A percentile compares a stretch with the other conserved stretches of the same genome.
Evolutionary conservation across 2,888 invertebrate genomes (phyloP).

Genomic region (Athalia cordata): DNA sequence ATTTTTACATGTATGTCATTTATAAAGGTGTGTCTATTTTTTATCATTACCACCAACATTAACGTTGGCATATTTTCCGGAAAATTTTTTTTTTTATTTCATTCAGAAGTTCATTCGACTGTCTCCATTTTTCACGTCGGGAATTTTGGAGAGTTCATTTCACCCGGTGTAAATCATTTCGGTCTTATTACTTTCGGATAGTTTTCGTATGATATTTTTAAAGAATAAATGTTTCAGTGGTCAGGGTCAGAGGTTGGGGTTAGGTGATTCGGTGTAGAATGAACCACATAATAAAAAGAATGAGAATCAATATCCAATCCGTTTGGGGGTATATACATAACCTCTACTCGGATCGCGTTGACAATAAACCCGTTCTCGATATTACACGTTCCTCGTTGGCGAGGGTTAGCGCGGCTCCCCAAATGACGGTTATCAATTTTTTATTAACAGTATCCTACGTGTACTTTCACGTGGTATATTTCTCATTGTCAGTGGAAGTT

Average conservation of each 20-base stretch:
- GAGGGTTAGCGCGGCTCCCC: background rate
- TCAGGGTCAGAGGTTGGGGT: too few relatives aligned
- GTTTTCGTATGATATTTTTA: too few relatives aligned
- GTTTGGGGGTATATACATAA: too few relatives aligned
- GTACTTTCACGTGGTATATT: background rate
- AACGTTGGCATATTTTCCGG: background rate
- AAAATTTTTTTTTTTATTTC: background rate
- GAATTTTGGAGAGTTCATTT: background rate
- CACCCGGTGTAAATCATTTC: background rate
- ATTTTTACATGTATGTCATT: too few relatives aligned
- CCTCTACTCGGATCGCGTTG: too few relatives aligned
- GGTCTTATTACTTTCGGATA: too few relatives aligned
- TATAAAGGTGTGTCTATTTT: background rate
- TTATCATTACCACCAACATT: background rate
- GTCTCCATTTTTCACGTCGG: background rate
- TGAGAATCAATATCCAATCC: too few relatives aligned
- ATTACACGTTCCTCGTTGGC: background rate
- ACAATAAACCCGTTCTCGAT: slow-evolving; percentile 8
- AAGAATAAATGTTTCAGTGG: too few relatives aligned
- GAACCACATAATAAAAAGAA: too few relatives aligned
- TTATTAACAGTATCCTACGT: slow-evolving; percentile 8
- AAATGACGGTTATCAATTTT: slow-evolving; percentile 33
- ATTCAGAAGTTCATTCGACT: background rate
- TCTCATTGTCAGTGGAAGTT: background rate
- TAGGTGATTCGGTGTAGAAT: too few relatives aligned